Evolutionary conservation across 2,113 vertebrate genomes (phyloP), one percentile per base, ranked within the genome.

Genomic region (Antechinus stuartii): DNA sequence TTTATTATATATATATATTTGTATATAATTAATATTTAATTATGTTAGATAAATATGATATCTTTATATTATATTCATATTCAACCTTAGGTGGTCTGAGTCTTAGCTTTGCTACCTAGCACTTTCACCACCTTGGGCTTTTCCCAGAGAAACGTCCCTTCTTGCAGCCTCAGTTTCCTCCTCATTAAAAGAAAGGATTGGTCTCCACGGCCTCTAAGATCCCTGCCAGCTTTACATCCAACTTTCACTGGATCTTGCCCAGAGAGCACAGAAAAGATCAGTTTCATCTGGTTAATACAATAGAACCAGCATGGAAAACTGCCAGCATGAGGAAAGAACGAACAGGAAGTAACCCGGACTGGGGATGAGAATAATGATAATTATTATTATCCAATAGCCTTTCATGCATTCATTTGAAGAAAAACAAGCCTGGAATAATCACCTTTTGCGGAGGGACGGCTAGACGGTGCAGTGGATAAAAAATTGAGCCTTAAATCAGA

Each of bases 21-120:
- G 47, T 47, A 47, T 47, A 47, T 6, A 49, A 49, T 49, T 49
- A 49, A 49, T 49, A 49, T 49, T 49, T 49, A 42, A 42, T 42
- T 42, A 47, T 47, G 2, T 47, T 47, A 47, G 4, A 47, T 47
- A 47, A 47, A 47, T 47, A 47, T 47, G 47, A 47, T 47, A 47
- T 47, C 47, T 50, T 50, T 50, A 27, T 12, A 25, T 12, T n/a
- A 6, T 76, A 76, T 76, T 22, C 14, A 7, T 76, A 76, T 76
- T 6, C 5, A n/a, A 76, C 35, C 6, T 35, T 6, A 12, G 7
- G 1, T 23, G n/a, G 42, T 0, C 6, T 23, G n/a, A n/a, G 35
- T 76, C 30, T 76, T 35, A 19, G 61, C n/a, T 23, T n/a, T 84
- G n/a, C 6, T 84, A 22, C 19, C 23, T 84, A 42, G 1, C n/a